These are phyloP conservation scores for Acrobasis consociella DNA, from an alignment of 2,888 invertebrate species.

Conservation along the genomic window DNA sequence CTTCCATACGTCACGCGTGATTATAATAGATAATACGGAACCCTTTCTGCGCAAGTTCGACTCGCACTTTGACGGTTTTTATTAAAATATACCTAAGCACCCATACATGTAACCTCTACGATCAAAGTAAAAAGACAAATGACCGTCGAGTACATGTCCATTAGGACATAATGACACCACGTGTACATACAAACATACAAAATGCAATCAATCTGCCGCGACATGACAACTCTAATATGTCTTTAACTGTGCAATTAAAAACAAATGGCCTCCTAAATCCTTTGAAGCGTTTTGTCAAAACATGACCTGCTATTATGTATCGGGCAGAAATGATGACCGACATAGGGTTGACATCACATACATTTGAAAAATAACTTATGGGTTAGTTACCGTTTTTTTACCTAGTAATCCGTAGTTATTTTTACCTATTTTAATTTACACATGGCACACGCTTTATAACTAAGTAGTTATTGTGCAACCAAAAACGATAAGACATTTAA, in stretches of 20 bases:
- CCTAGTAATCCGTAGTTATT: too few species aligned
- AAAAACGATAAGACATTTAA: too few species aligned
- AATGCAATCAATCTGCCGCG: constrained; percentile 25
- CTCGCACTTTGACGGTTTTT: too few species aligned
- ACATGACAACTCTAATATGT: constrained; percentile 31
- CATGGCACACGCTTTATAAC: too few species aligned
- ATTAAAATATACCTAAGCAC: too few species aligned
- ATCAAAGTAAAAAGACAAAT: constrained; percentile 5
- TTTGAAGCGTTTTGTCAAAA: constrained; percentile 56
- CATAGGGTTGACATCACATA: constrained; percentile 11
- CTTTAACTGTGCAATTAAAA: constrained; percentile 34
- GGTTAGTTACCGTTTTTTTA: background rate
- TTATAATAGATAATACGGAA: too few species aligned
- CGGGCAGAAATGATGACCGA: constrained; percentile 43
- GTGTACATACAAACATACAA: constrained; percentile 2
- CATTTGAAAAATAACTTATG: background rate
- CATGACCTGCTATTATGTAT: constrained; percentile 52
- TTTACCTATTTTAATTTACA: too few species aligned
- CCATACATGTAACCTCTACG: background rate
- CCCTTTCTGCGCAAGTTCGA: too few species aligned
- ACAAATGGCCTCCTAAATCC: constrained; percentile 58
- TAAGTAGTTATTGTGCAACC: too few species aligned
- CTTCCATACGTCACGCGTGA: too few species aligned
- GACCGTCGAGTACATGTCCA: background rate
- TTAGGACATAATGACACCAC: constrained; percentile 6